A percentile compares a stretch with the other conserved stretches of the same genome.
Evolutionary conservation across 2,113 vertebrate genomes (phyloP).

Genomic region (Junco hyemalis): DNA sequence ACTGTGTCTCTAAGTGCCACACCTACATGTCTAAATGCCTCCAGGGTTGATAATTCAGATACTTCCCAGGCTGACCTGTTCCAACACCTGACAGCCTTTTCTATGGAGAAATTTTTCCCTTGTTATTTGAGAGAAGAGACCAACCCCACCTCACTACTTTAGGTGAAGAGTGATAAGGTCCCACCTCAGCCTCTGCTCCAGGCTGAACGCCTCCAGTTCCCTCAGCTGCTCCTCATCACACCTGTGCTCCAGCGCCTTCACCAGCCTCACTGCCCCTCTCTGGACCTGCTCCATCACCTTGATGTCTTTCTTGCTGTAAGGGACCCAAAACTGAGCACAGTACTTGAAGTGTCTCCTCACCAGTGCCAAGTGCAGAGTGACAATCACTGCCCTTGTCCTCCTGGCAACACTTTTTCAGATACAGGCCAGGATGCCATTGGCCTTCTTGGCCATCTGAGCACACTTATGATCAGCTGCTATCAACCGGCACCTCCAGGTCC

Average conservation of each 20-base stretch:
- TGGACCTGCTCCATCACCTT: background rate
- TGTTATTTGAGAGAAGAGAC: background rate
- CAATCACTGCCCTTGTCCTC: background rate
- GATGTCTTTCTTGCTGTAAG: background rate
- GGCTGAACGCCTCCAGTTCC: background rate
- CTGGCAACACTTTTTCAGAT: background rate
- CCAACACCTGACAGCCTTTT: background rate
- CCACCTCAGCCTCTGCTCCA: background rate
- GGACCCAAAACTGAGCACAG: background rate
- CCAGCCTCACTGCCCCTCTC: background rate
- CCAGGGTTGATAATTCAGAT: background rate
- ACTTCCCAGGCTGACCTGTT: background rate
- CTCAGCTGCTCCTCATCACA: background rate
- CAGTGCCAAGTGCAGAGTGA: background rate
- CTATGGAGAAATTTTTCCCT: background rate
- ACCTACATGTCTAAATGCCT: background rate
- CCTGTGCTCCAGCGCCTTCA: background rate
- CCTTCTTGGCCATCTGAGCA: background rate
- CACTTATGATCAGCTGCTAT: background rate
- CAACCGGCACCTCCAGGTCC: background rate
- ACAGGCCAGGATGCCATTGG: background rate
- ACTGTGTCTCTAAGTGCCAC: background rate
- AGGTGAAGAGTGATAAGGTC: background rate
- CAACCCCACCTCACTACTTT: background rate
- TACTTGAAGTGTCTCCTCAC: background rate